Evolutionary conservation across 2,797 vertebrate genomes (phyloP).

Genomic region (Sphenopsis melanotis): DNA sequence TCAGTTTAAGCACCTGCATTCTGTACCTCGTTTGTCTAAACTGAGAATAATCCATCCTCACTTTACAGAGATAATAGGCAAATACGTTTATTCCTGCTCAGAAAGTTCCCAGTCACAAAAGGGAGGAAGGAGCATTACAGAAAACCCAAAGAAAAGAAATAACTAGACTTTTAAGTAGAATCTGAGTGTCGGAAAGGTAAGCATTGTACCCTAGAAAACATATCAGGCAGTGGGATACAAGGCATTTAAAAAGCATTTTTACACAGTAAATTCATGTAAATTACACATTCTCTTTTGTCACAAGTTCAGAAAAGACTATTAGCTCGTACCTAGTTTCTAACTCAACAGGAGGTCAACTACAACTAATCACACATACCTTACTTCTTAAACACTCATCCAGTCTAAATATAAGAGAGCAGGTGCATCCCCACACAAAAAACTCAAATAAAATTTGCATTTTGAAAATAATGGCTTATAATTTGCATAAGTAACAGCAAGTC

Average conservation of each 20-base stretch:
- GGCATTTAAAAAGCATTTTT: background rate
- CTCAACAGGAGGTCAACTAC: background rate
- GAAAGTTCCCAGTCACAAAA: background rate
- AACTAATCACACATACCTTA: background rate
- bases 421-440: background rate
- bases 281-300: background rate
- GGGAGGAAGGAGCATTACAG: background rate
- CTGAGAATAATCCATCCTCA: background rate
- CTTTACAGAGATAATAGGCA: background rate
- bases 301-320: background rate
- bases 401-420: background rate
- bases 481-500: background rate
- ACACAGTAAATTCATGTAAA: background rate
- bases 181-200: background rate
- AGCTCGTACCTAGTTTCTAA: background rate
- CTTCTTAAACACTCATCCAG: background rate
- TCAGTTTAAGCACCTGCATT: slow-evolving; percentile 41
- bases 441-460: background rate
- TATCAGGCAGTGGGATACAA: background rate
- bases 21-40: background rate
- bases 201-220: background rate
- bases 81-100: background rate
- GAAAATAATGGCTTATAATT: background rate
- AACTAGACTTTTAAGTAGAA: background rate
- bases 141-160: background rate